Conservation (phyloP, 64 coral and sea anemone genomes). For the Pocillopora verrucosa region DNA sequence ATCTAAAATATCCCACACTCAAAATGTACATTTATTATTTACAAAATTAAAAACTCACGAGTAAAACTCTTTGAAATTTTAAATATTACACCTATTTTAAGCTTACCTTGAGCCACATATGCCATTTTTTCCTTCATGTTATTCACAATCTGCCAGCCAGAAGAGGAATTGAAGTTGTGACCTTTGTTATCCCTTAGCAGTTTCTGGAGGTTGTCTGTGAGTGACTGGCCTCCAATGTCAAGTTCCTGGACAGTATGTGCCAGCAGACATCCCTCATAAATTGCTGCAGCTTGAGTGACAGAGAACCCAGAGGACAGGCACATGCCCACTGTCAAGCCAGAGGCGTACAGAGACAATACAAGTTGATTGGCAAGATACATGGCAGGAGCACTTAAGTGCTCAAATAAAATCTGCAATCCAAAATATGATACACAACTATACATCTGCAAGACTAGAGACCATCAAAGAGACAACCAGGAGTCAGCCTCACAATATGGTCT, state of each 20-base stretch:
- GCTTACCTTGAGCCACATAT: conserved; percentile 87
- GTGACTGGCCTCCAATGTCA: conserved; percentile 78
- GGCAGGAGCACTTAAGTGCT: conserved; percentile 84
- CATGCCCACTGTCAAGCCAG: conserved; percentile 81
- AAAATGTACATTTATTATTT: too few species aligned
- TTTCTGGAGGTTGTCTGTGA: conserved; percentile 91
- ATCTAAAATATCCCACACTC: too few species aligned
- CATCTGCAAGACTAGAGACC: background rate
- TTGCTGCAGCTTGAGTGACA: conserved; percentile 81
- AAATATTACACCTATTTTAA: too few species aligned
- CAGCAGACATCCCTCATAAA: conserved; percentile 90
- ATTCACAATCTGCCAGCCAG: conserved; percentile 98
- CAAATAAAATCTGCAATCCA: conserved; percentile 89
- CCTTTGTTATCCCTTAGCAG: conserved; percentile 82
- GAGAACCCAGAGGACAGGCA: conserved; percentile 89
- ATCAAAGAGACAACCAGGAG: background rate
- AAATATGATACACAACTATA: background rate
- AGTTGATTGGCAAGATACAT: conserved; percentile 94
- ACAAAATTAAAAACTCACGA: too few species aligned
- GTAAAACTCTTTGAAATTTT: too few species aligned
- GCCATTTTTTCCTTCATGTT: conserved; percentile 82
- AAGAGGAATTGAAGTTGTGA: conserved; percentile 80
- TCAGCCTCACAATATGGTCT: too few species aligned
- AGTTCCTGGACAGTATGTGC: conserved; percentile 77
- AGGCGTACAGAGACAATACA: conserved; percentile 76